Percentiles rank a stretch among this genome's conserved stretches.
Conservation (phyloP, 2,797 vertebrate genomes). For the Rhyacichthys aspro region DNA sequence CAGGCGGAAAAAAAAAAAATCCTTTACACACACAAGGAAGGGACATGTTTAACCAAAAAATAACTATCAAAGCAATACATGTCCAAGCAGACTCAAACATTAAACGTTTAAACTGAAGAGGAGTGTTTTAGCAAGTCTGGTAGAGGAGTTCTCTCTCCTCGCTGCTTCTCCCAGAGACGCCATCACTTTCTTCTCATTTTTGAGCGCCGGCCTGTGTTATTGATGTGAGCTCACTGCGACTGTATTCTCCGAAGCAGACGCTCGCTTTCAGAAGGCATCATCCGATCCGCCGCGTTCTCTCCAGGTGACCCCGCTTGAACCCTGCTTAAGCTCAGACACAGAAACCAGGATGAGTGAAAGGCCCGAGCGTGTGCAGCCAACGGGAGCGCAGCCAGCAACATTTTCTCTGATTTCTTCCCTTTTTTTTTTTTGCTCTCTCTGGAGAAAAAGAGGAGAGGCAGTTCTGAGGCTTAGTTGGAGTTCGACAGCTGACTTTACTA, state of each 20-base stretch:
- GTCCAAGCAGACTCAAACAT: no score
- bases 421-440: conserved; percentile 21
- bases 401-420: conserved; percentile 20
- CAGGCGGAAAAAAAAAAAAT: no score
- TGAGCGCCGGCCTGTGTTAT: conserved; percentile 44
- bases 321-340: conserved; percentile 16
- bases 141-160: conserved; percentile 35
- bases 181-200: conserved; percentile 51
- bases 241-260: conserved; percentile 58
- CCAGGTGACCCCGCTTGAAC: conserved; percentile 57
- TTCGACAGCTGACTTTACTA: conserved; percentile 43
- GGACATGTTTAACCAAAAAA: no score
- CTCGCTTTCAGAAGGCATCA: conserved; percentile 53
- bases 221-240: conserved; percentile 59
- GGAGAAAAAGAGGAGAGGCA: conserved; percentile 25
- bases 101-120: no score
- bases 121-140: no score
- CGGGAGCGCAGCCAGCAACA: conserved; percentile 45
- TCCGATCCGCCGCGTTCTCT: conserved; percentile 47
- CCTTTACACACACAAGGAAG: no score
- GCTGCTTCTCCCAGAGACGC: conserved; percentile 48
- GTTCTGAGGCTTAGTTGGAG: conserved; percentile 24
- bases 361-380: conserved; percentile 30
- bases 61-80: no score
- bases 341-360: conserved; percentile 47